Base-by-base conservation (phyloP, 1,140 invertebrate genomes). In the Spodoptera litura region DNA sequence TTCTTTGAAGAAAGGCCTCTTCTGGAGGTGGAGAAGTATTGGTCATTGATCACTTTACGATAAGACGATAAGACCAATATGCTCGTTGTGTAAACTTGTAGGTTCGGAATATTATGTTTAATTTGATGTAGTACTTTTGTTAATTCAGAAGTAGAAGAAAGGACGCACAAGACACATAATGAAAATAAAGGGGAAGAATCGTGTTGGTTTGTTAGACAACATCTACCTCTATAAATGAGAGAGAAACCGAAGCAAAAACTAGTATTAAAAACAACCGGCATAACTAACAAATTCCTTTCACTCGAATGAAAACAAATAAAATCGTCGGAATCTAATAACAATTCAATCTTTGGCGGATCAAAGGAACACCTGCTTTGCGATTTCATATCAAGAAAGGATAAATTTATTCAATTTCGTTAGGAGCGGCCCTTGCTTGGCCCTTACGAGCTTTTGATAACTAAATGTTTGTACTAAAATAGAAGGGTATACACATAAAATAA, bases 361-460 rank as follows among this genome's bases (percentile, higher is more conserved):
- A 75, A 68, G 75, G 27, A 58, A 55, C 75, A 78, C 75, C 75
- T 78, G 75, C 61, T 78, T 70, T 70, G 58, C 52, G 52, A 64
- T 75, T 75, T 75, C 73, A 78, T 68, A 70, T 70, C 75, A 75
- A 68, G 62, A 70, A 78, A 62, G 75, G 75, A 78, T 78, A 78
- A 78, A 78, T 78, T 78, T 78, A 78, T 78, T 78, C 75, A 78
- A 78, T 78, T 68, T 70, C 75, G 62, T 77, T 68, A 20, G 51
- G 6, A 15, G 66, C 53, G n/a, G 64, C 55, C 66, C 66, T 78
- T 49, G 31, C 61, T 8, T 44, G 3, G 27, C 35, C 64, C 64
- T 78, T 72, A 78, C 72, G 68, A 59, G 68, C 12, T 72, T 78
- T 78, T 73, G 77, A 78, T 78, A 78, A 62, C 64, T 78, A 38